These are phyloP conservation scores for Drosophila lini DNA, from an alignment of 1,140 invertebrate species.

Conservation along the genomic window DNA sequence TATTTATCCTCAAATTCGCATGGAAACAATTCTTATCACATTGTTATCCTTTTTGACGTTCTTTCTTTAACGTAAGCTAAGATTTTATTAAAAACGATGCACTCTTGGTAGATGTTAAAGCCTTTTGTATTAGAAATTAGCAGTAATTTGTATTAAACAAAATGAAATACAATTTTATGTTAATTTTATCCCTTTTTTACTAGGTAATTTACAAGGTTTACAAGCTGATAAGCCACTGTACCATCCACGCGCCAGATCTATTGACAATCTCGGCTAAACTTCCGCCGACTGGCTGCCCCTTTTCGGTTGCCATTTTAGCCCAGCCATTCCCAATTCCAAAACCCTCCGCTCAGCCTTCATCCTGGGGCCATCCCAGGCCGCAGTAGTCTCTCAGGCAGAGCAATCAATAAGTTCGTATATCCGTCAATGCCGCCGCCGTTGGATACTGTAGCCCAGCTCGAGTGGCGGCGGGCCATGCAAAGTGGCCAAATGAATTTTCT, in stretches of 20 bases:
- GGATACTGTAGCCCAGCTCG: constrained; percentile 3
- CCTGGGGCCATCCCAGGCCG: background rate
- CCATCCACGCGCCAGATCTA: constrained; percentile 41
- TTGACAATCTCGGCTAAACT: constrained; percentile 75
- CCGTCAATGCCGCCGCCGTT: constrained; percentile 34
- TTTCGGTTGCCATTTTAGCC: constrained; percentile 44
- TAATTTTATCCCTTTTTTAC: background rate
- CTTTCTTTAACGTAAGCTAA: background rate
- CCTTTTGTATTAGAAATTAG: background rate
- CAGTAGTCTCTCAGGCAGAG: constrained; percentile 26
- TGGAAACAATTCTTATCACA: background rate
- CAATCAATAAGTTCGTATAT: constrained; percentile 76
- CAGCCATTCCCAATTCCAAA: constrained; percentile 33
- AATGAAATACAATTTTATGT: background rate
- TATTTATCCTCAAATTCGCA: background rate
- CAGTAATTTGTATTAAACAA: background rate
- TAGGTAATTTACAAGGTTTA: background rate
- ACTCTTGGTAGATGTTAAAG: no score
- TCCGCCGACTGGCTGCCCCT: constrained; percentile 56
- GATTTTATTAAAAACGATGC: no score
- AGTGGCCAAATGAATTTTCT: constrained; percentile 59
- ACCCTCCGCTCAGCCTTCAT: background rate
- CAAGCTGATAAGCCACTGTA: background rate
- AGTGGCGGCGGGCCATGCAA: constrained; percentile 47
- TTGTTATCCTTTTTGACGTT: background rate